A percentile compares a stretch with the other conserved stretches of the same genome.
Conservation (phyloP, 2,113 vertebrate species). For the Coreoperca whiteheadi region DNA sequence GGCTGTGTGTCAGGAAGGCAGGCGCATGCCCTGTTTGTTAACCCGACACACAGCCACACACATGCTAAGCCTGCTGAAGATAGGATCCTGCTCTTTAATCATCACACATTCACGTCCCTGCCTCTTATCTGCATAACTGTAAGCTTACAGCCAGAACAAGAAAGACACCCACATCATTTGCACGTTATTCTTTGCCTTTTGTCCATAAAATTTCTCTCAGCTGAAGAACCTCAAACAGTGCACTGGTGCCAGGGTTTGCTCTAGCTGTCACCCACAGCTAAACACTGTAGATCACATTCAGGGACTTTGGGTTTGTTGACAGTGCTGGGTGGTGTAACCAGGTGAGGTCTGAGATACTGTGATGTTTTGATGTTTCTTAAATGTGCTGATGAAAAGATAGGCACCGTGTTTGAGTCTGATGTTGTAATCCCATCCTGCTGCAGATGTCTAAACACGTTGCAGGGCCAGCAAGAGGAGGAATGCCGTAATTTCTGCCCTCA, state of each 20-base stretch:
- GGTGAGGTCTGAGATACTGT: slow-evolving; percentile 64
- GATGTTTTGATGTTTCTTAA: slow-evolving; percentile 73
- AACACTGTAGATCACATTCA: slow-evolving; percentile 15
- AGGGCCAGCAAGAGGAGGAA: slow-evolving; percentile 48
- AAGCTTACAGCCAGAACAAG: slow-evolving; percentile 54
- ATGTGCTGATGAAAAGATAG: slow-evolving; percentile 68
- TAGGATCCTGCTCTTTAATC: slow-evolving; percentile 74
- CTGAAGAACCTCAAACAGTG: slow-evolving; percentile 12
- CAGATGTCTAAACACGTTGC: slow-evolving; percentile 72
- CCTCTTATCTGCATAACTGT: slow-evolving; percentile 63
- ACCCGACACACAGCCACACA: slow-evolving; percentile 25
- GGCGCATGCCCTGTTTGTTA: no score
- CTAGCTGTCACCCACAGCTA: slow-evolving; percentile 37
- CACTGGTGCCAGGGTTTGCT: slow-evolving; percentile 19
- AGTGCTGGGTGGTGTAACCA: slow-evolving; percentile 54
- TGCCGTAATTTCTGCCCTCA: slow-evolving; percentile 37
- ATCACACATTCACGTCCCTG: slow-evolving; percentile 77
- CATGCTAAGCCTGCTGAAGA: slow-evolving; percentile 41
- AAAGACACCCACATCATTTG: slow-evolving; percentile 53
- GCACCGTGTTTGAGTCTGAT: slow-evolving; percentile 38
- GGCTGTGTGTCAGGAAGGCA: background rate
- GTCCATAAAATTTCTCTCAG: slow-evolving; percentile 14
- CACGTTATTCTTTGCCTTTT: slow-evolving; percentile 44
- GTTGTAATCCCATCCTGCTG: slow-evolving; percentile 54
- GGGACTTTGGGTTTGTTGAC: slow-evolving; percentile 43